Conservation (phyloP, 2,797 vertebrate genomes). For the Iguana delicatissima region DNA sequence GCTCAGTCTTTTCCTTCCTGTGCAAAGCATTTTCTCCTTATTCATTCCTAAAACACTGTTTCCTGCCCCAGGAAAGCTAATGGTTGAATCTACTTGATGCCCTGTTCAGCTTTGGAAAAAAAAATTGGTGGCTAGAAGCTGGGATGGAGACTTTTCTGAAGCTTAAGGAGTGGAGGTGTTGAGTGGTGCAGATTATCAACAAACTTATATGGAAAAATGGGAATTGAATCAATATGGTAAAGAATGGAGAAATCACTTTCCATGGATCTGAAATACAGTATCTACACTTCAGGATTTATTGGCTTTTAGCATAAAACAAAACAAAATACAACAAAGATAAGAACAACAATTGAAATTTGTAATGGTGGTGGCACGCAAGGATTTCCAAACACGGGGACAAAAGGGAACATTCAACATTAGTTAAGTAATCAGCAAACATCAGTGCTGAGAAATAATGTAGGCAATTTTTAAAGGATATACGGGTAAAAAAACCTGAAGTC, state of each 20-base stretch:
- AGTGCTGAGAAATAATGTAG: conserved; percentile 25
- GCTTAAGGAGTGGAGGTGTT: neutral
- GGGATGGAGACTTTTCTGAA: neutral
- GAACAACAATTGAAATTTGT: neutral
- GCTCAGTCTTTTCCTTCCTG: neutral
- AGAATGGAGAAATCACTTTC: neutral
- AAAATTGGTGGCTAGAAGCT: neutral
- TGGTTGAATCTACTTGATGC: neutral
- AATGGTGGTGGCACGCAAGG: conserved; percentile 28
- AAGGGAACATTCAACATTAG: conserved; percentile 39
- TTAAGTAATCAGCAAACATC: conserved; percentile 36
- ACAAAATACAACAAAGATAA: conserved; percentile 25
- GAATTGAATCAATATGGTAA: conserved; percentile 30
- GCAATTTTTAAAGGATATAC: conserved; percentile 13
- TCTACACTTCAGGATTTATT: conserved; percentile 26
- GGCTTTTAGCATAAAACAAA: conserved; percentile 25
- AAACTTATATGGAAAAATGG: neutral
- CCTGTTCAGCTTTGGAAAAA: neutral
- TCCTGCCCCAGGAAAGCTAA: neutral
- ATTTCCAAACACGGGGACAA: neutral
- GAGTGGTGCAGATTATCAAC: neutral
- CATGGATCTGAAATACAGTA: conserved; percentile 15
- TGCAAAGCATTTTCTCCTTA: neutral
- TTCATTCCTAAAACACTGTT: neutral
- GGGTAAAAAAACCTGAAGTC: neutral